Conservation (phyloP, 64 coral and sea anemone genomes). For the Catalaphyllia jardinei region DNA sequence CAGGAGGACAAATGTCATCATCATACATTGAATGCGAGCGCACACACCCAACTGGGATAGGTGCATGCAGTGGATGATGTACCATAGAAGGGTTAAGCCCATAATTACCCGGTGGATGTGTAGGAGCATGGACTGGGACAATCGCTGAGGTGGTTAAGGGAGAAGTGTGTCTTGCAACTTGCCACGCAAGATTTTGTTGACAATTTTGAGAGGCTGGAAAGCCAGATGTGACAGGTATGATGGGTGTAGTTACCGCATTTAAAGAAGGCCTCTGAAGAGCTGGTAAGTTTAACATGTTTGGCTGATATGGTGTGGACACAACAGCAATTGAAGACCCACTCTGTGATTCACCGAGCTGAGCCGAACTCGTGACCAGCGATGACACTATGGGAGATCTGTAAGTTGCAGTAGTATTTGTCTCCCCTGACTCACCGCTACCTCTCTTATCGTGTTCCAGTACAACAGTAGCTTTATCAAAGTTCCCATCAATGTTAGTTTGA, state of each 20-base stretch:
- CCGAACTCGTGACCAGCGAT: neutral
- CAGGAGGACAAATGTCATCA: constrained; percentile 19
- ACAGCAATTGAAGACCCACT: neutral
- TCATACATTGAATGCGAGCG: neutral
- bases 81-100: neutral
- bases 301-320: neutral
- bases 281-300: neutral
- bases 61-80: neutral
- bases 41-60: neutral
- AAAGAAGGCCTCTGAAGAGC: neutral
- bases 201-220: neutral
- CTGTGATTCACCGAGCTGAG: neutral
- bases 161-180: neutral
- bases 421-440: neutral
- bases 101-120: neutral
- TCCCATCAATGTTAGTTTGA: neutral
- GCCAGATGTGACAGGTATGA: no score
- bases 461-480: neutral
- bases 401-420: neutral
- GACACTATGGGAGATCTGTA: neutral
- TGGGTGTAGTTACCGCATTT: neutral
- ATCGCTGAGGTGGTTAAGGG: neutral
- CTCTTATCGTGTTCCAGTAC: neutral
- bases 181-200: neutral
- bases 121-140: no score